Evolutionary conservation across 2,888 invertebrate genomes (phyloP), one percentile per base, ranked within the genome.

Genomic region (Arrhopalites spinosus): DNA sequence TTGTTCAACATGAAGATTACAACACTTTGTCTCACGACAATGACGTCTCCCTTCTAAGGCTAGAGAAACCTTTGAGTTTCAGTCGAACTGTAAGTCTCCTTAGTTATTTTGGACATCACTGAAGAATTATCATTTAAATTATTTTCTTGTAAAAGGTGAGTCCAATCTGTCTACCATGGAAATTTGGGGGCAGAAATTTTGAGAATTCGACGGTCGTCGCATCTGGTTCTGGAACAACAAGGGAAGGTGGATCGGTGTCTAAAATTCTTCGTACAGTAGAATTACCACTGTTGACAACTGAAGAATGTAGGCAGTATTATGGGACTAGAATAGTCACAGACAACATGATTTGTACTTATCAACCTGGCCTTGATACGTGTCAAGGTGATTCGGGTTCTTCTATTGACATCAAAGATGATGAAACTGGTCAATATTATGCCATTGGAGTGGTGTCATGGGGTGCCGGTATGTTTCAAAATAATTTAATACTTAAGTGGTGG

Each of bases 21-120:
- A 36, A 17, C 30, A 63, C 30, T 1, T 5, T 13, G 29, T 29
- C 63, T n/a, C 15, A 25, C 5, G 63, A 63, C 30, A 30, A 29
- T 5, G 86, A 87, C 78, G 85, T 87, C 30, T 86, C 86, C 17
- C 77, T 87, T 11, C 79, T 87, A 8, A 81, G 83, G 72, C 80
- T 87, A 25, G 72, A 77, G 23, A 71, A 66, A 8, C 78, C 80
- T 3, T 78, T 83, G 13, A 76, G 43, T 17, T 83, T 81, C 56
- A 77, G 78, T 7, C 43, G 72, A 73, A 76, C 71, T 69, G 79
- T 79, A 70, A 36, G 27, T 56, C 23, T 27, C n/a, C n/a, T n/a
- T n/a, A n/a, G n/a, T n/a, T n/a, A n/a, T n/a, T n/a, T n/a, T n/a
- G n/a, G n/a, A n/a, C n/a, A n/a, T n/a, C n/a, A n/a, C n/a, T n/a